Evolutionary conservation across 2,797 vertebrate genomes (phyloP).

Genomic region (Onychomys leucogaster): DNA sequence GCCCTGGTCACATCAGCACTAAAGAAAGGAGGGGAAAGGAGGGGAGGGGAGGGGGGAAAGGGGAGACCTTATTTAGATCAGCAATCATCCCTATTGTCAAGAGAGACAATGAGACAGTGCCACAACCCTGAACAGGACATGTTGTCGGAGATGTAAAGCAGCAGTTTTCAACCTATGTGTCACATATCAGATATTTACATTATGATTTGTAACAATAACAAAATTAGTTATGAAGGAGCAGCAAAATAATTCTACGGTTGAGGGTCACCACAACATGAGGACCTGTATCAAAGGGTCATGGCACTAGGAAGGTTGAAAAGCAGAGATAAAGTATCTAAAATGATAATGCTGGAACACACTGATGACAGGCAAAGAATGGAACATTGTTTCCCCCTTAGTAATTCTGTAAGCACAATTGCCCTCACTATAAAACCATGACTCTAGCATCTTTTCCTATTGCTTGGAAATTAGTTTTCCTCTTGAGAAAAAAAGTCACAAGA

Average conservation of each 20-base stretch:
- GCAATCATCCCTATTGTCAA: not conserved
- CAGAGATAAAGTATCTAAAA: not conserved
- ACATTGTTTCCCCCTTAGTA: not conserved
- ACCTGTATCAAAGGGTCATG: not conserved
- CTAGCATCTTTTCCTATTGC: not conserved
- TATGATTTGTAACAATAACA: not conserved
- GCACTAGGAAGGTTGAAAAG: not conserved
- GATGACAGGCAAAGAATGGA: not conserved
- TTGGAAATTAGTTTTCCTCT: not conserved
- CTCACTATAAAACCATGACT: not conserved
- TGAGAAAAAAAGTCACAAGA: slow-evolving; percentile 25
- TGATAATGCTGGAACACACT: not conserved
- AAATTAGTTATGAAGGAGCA: not conserved
- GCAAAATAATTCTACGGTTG: not conserved
- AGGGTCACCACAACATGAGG: not conserved
- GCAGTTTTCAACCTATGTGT: not conserved
- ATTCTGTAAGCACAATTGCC: not conserved
- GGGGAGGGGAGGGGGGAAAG: not conserved
- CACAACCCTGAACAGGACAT: not conserved
- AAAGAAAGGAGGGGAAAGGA: too few species aligned
- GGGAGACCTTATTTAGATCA: not conserved
- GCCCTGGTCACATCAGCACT: not conserved
- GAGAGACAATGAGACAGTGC: not conserved
- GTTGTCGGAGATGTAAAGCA: not conserved
- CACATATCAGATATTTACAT: not conserved